Base-by-base conservation (phyloP, 2,113 vertebrate species). In the Oreocharis arfaki region DNA sequence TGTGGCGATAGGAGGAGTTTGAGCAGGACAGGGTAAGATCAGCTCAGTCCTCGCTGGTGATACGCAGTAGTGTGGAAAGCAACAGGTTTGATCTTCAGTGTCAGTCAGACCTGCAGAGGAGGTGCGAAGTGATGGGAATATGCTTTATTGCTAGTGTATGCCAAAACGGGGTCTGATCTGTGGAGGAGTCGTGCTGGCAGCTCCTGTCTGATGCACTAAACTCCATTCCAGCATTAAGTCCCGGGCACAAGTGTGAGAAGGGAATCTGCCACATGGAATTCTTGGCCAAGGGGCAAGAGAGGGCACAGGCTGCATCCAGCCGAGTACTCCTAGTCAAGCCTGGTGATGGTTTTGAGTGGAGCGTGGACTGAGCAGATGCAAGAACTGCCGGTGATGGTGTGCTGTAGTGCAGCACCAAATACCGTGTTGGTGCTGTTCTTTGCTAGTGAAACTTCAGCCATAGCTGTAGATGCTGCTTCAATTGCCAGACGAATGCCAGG, bases 391-490 rank as follows among this genome's bases (percentile, higher is more conserved):
- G 16, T 56, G 47, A 12, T 63, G 42, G 6, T 2, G 0, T 63
- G 26, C 52, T 53, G 8, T 30, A 39, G 63, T 3, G 0, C 64
- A n/a, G 47, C 15, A n/a, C n/a, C n/a, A 41, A 17, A 15, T n/a
- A 52, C 9, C n/a, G 1, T 10, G 13, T 13, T 33, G 26, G 14
- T 74, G 42, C 35, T 70, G 9, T 76, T 8, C 37, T 68, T 78
- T 18, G 30, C 49, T 37, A 30, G 50, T 71, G 71, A 69, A 61
- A 28, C 63, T 63, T 80, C 23, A 57, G 5, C 26, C 30, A 2
- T 0, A 56, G n/a, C 7, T 0, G 1, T 8, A 55, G 65, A 28
- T 84, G 35, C 10, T 3, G 1, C 35, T 91, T 82, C 33, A 17
- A 1, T n/a, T 3, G 0, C 35, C 61, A 44, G 42, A 35, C 5